Conservation (phyloP, 2,888 invertebrate species). For the Watsonalla cultraria region DNA sequence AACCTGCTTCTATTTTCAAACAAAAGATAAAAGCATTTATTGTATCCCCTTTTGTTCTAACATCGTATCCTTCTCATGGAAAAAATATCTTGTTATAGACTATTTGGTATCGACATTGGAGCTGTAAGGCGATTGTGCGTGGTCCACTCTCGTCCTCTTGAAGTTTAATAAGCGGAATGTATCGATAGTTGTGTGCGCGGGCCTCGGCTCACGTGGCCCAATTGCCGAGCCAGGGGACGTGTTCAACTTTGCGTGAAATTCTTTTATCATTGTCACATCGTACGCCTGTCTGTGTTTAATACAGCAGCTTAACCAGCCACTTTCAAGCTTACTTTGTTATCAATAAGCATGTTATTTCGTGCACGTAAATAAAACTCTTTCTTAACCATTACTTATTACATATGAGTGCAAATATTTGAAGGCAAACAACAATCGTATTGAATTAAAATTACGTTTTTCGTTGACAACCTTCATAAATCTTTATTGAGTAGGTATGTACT, state of each 20-base stretch:
- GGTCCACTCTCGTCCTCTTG: constrained; percentile 6
- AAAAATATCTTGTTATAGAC: neutral
- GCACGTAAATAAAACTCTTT: constrained; percentile 8
- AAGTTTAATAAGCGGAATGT: constrained; percentile 6
- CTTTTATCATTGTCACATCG: constrained; percentile 21
- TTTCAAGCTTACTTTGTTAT: constrained; percentile 1
- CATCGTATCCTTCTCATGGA: too few relatives aligned
- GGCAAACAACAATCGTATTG: too few relatives aligned
- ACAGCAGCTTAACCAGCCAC: neutral
- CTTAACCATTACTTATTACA: too few relatives aligned
- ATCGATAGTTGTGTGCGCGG: constrained; percentile 7
- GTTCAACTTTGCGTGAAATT: constrained; percentile 23
- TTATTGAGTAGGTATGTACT: too few relatives aligned
- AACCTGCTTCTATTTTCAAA: too few relatives aligned
- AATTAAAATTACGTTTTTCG: too few relatives aligned
- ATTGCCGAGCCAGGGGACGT: constrained; percentile 14
- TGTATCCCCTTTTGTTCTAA: too few relatives aligned
- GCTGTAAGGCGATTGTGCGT: constrained; percentile 8
- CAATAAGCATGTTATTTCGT: constrained; percentile 10
- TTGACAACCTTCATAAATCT: too few relatives aligned
- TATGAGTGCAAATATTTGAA: too few relatives aligned
- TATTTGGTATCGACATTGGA: neutral
- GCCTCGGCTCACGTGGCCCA: constrained; percentile 18
- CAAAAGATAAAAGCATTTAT: too few relatives aligned
- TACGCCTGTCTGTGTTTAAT: constrained; percentile 3